Evolutionary conservation across 1,140 invertebrate genomes (phyloP), one percentile per base, ranked within the genome.

Genomic region (Drosophila ohnishii): DNA sequence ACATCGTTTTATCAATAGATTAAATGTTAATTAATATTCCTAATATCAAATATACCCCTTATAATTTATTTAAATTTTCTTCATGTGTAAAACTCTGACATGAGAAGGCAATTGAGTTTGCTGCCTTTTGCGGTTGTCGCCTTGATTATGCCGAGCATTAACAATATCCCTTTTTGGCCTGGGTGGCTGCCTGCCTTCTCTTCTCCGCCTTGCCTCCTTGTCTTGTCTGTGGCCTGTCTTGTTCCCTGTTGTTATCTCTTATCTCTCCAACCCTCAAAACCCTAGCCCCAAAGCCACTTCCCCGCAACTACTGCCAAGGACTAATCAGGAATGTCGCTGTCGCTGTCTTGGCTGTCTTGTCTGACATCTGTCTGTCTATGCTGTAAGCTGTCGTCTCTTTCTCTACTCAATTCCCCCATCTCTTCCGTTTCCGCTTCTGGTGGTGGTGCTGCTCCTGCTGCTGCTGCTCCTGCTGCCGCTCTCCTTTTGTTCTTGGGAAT

Each of bases 281-380:
- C 16, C 16, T 51, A 22, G 50, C 30, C 32, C 32, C 50, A 22
- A 55, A 55, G 51, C 34, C 51, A 55, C 34, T 11, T n/a, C 13
- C 34, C 37, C 34, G 19, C 48, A 50, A 16, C 48, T 11, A 45
- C 59, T 39, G 45, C 74, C 61, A 37, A 51, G 57, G 75, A 76
- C 75, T 77, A 76, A 76, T 76, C 73, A 76, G 67, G 66, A 50
- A 71, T 71, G 65, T 63, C 66, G 64, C 66, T 60, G 56, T 62
- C 59, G 61, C 58, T 56, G 65, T 58, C 55, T 39, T 39, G 57
- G 16, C 40, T 55, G 76, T 66, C 80, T 79, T 79, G 82, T 76
- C 83, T 87, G 83, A 86, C 81, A 81, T 85, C 75, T 84, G 79
- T 74, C 77, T 69, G 50, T 55, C 58, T 73, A 64, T 76, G 47